Conservation (phyloP, 2,113 vertebrate species). For the Oenanthe melanoleuca region DNA sequence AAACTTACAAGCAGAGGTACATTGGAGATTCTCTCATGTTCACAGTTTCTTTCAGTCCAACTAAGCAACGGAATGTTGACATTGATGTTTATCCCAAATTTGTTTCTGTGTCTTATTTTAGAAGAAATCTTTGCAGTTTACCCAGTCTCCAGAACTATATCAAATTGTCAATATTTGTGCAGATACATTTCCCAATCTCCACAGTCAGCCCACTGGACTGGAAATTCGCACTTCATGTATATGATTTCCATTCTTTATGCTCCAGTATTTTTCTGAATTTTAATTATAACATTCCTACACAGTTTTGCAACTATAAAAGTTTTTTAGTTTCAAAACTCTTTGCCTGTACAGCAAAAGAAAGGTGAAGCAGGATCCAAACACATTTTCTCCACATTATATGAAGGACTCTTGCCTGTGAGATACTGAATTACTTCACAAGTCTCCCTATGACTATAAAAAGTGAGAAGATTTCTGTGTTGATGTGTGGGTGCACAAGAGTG, state of each 20-base stretch:
- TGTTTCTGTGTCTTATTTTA: background rate
- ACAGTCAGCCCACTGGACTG: background rate
- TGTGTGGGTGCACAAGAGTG: background rate
- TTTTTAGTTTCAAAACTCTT: background rate
- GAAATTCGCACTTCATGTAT: background rate
- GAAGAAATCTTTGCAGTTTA: slow-evolving; percentile 1
- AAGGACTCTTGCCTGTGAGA: background rate
- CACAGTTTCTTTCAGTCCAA: background rate
- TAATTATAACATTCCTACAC: background rate
- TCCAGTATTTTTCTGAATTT: background rate
- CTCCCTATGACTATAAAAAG: background rate
- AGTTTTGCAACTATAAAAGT: background rate
- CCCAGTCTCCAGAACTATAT: background rate
- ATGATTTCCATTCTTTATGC: background rate
- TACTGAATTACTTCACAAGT: slow-evolving; percentile 16
- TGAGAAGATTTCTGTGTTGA: background rate
- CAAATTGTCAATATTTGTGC: background rate
- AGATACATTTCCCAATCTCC: background rate
- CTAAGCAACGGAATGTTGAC: background rate
- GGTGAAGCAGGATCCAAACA: background rate
- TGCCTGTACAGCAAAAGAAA: background rate
- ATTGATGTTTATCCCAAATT: background rate
- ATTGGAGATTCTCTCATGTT: background rate
- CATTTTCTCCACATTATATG: background rate
- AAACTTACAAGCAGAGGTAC: background rate